These are phyloP conservation scores for Drosophila varians DNA, from an alignment of 1,140 invertebrate genomes.

Conservation along the genomic window DNA sequence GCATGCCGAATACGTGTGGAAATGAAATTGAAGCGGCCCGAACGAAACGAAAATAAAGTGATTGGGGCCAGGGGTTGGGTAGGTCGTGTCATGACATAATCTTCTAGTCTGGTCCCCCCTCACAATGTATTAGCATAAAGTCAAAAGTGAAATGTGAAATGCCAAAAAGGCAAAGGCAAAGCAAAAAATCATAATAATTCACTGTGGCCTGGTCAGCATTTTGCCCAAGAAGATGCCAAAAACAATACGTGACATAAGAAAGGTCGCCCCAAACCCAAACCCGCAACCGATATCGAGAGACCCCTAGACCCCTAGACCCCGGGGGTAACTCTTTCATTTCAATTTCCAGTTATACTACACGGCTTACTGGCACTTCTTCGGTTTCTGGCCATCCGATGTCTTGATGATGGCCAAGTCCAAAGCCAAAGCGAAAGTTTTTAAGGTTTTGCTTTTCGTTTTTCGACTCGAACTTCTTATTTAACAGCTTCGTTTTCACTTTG, in stretches of 20 bases:
- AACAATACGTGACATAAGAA: slow-evolving; percentile 68
- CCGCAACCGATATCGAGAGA: neutral
- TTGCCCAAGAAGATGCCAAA: neutral
- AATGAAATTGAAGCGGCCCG: neutral
- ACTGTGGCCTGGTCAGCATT: slow-evolving; percentile 16
- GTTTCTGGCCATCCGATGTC: slow-evolving; percentile 13
- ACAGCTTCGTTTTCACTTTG: slow-evolving; percentile 53
- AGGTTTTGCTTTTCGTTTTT: slow-evolving; percentile 21
- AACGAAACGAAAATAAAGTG: slow-evolving; percentile 5
- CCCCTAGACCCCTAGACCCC: slow-evolving; percentile 36
- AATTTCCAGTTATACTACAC: slow-evolving; percentile 34
- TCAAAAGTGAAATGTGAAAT: slow-evolving; percentile 63
- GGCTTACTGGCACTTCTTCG: too few relatives aligned
- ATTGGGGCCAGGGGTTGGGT: slow-evolving; percentile 17
- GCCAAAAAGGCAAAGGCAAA: slow-evolving; percentile 4
- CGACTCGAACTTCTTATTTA: slow-evolving; percentile 63
- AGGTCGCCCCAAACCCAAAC: too few relatives aligned
- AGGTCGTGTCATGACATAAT: slow-evolving; percentile 67
- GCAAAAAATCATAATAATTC: slow-evolving; percentile 13
- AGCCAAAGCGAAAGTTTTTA: slow-evolving; percentile 73
- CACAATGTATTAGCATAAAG: slow-evolving; percentile 48
- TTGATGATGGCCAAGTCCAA: slow-evolving; percentile 67
- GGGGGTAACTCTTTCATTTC: slow-evolving; percentile 31
- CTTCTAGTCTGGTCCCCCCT: too few relatives aligned
- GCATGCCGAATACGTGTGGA: slow-evolving; percentile 20